Base-by-base conservation (phyloP, 2,113 vertebrate species). In the Athene cunicularia region DNA sequence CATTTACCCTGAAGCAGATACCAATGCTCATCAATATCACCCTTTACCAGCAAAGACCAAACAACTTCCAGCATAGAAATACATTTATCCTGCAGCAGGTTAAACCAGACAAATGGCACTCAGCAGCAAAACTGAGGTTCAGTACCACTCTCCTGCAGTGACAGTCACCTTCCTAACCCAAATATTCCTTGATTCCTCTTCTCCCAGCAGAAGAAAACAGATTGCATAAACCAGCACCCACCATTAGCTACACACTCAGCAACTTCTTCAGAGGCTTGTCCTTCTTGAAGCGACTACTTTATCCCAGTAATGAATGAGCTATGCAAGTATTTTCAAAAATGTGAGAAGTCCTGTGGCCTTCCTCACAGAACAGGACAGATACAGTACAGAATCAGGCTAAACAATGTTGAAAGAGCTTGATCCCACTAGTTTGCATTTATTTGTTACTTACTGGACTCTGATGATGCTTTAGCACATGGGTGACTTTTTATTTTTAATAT, bases 1-100 rank as follows among this genome's bases (percentile, higher is more conserved):
- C 26, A 47, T 55, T 79, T 74, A 72, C 77, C 60, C 68, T 2
- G 2, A 74, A 94, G 86, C 82, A 83, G 30, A 56, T 70, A 95
- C 19, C 81, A 85, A 72, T 75, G 82, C 67, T 85, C 70, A 93
- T 81, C 94, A 93, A 73, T 58, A 92, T 15, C 37, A 87, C 58
- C 64, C 70, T 90, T 85, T 39, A 90, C 7, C 74, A 86, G 43
- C 75, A 92, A 75, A 24, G 19, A 72, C 26, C 49, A 80, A 85
- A 79, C 41, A 56, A 53, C 50, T 90, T 55, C 33, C 64, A 90
- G n/a, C 26, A 79, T 4, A 12, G 18, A 90, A 28, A 90, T 32
- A 63, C 12, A 47, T 47, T 58, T 64, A n/a, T 14, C 43, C 71
- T 47, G 66, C 70, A 88, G 66, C 16, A 35, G 79, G 26, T 63